Base-by-base conservation (phyloP, 2,888 invertebrate species). In the Boloria selene region DNA sequence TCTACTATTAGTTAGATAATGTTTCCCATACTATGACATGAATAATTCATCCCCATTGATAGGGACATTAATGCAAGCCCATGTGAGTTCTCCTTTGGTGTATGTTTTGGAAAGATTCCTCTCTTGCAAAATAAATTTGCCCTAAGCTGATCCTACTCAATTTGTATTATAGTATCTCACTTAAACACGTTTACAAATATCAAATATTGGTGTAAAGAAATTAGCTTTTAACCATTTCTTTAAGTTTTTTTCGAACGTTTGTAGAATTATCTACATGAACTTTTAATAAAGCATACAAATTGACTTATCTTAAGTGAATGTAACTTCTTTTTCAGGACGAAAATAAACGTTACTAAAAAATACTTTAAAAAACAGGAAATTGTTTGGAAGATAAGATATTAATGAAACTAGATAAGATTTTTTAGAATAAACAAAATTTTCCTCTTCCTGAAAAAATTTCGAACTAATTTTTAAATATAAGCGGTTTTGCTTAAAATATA, bases 11-110 rank as follows among this genome's bases (percentile, higher is more conserved):
- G 22, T 38, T 38, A 59, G 49, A 59, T 49, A 59, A 17, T 31
- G 38, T 56, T 26, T 59, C 59, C 59, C 38, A 31, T 50, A 59
- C 59, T 26, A 59, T 47, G 5, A 10, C 31, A 59, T 59, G 59
- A 59, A 59, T 59, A 59, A 59, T 59, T 59, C 59, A 59, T 59
- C 4, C 16, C 4, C 17, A 10, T 59, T 59, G 50, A 50, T 18
- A 50, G 59, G 31, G 59, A 31, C 59, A 50, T 59, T 59, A 59
- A 59, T 59, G 59, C 59, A 38, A 50, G 50, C 59, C 59, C 59
- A 50, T 59, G 59, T 59, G 49, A 59, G 49, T 50, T 38, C n/a
- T 49, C 47, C 16, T 59, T 50, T 7, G 10, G 38, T 59, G 50
- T 50, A 31, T 59, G 59, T 59, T 59, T 58, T 50, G 17, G 47